Conservation (phyloP, 1,140 invertebrate genomes). For the Drosophila seguyi region DNA sequence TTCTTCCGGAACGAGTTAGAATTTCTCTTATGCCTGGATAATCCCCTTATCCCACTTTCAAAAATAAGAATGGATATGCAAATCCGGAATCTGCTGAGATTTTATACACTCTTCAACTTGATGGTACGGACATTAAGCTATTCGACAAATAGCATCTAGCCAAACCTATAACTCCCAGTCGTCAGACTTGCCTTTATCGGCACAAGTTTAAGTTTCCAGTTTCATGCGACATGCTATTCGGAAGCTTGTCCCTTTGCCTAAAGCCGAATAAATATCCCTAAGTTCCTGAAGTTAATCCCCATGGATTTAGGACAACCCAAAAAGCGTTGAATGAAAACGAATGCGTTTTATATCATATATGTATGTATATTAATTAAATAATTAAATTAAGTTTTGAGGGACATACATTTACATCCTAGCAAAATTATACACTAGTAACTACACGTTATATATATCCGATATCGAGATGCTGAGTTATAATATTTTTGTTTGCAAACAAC, state of each 20-base stretch:
- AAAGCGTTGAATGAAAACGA: slow-evolving; percentile 20
- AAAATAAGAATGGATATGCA: too few species aligned
- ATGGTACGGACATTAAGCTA: too few species aligned
- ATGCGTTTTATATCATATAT: slow-evolving; percentile 72
- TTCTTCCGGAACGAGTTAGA: too few species aligned
- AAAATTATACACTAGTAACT: slow-evolving; percentile 82
- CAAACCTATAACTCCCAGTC: too few species aligned
- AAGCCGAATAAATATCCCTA: background rate
- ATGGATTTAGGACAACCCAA: background rate
- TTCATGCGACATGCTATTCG: background rate
- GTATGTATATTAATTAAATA: slow-evolving; percentile 83
- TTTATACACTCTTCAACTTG: too few species aligned
- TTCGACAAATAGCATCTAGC: too few species aligned
- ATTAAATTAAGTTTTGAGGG: slow-evolving; percentile 82
- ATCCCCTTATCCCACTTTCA: too few species aligned
- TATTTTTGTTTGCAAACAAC: slow-evolving; percentile 78
- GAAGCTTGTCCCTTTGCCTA: background rate
- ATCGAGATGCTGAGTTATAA: slow-evolving; percentile 80
- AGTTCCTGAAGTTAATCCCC: background rate
- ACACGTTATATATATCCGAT: slow-evolving; percentile 78
- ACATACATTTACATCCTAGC: slow-evolving; percentile 82
- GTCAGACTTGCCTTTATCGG: too few species aligned
- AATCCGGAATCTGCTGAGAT: too few species aligned
- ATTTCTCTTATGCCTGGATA: too few species aligned
- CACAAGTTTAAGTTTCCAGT: too few species aligned